A percentile compares a stretch with the other conserved stretches of the same genome.
Conservation (phyloP, 1,140 invertebrate species). For the Drosophila seguyi region DNA sequence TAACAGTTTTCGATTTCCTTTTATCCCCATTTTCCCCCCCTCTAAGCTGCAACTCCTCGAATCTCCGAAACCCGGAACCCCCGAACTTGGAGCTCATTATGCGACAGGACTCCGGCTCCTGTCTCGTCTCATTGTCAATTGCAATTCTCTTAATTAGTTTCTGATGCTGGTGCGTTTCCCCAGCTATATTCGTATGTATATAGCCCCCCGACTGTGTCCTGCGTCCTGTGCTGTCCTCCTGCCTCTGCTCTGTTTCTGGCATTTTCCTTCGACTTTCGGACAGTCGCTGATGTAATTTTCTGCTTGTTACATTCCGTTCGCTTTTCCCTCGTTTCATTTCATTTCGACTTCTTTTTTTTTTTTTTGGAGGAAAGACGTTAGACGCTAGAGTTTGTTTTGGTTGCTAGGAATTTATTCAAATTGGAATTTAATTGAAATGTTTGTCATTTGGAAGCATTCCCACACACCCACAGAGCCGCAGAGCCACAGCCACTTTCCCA, state of each 20-base stretch:
- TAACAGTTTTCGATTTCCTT: slow-evolving; percentile 18
- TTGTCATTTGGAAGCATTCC: slow-evolving; percentile 66
- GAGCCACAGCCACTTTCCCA: not conserved
- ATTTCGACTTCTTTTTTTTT: slow-evolving; percentile 21
- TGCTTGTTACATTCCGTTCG: slow-evolving; percentile 65
- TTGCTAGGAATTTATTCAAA: slow-evolving; percentile 62
- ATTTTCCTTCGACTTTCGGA: slow-evolving; percentile 38
- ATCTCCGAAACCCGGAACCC: not conserved
- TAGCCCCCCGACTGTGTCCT: not conserved
- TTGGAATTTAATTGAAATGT: slow-evolving; percentile 75
- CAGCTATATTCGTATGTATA: not conserved
- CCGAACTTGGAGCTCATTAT: slow-evolving; percentile 33
- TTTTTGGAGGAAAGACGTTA: slow-evolving; percentile 8
- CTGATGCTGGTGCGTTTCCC: slow-evolving; percentile 49
- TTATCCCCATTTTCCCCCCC: not conserved
- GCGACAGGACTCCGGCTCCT: slow-evolving; percentile 5
- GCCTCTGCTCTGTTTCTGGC: slow-evolving; percentile 24
- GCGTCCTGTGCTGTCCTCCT: not conserved
- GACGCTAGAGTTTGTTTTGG: slow-evolving; percentile 52
- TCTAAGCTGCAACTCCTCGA: slow-evolving; percentile 10
- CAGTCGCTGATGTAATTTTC: slow-evolving; percentile 62
- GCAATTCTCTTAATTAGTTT: slow-evolving; percentile 75
- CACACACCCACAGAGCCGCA: slow-evolving; percentile 12
- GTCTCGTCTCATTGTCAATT: slow-evolving; percentile 54
- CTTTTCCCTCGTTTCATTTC: slow-evolving; percentile 31